phyloP scores from a whole-genome alignment of 2,888 invertebrate genomes.

The Rhogogaster chlorosoma region DNA sequence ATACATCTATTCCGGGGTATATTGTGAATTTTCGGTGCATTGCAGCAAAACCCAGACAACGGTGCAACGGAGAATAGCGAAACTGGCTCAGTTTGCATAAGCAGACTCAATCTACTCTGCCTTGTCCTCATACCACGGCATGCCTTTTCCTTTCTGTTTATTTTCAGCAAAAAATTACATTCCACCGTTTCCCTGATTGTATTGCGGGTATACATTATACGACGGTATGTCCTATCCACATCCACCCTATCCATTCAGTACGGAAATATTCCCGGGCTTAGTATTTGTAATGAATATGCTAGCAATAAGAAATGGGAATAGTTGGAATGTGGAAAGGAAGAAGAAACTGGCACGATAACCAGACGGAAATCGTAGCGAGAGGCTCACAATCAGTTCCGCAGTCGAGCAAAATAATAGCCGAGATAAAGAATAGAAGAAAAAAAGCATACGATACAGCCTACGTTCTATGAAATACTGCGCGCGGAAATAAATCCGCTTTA shows the following conservation, averaged over 20 bases:
- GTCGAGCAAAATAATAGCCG: neutral
- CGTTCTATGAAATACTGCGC: neutral
- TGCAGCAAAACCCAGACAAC: neutral
- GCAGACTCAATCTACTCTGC: slow-evolving; percentile 18
- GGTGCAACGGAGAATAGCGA: neutral
- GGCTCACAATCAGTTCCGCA: neutral
- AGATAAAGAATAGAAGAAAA: neutral
- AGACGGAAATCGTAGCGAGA: slow-evolving; percentile 39
- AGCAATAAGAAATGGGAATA: slow-evolving; percentile 10
- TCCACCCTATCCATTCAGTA: slow-evolving; percentile 8
- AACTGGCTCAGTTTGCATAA: slow-evolving; percentile 23
- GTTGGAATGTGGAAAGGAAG: neutral
- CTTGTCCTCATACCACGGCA: neutral
- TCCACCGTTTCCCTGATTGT: neutral
- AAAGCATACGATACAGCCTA: neutral
- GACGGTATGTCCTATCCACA: neutral
- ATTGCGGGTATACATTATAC: neutral
- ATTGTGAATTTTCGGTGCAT: slow-evolving; percentile 4
- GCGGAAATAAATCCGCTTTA: neutral
- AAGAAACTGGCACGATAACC: slow-evolving; percentile 33
- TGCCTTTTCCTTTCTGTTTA: neutral
- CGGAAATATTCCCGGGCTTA: neutral
- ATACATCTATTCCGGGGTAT: neutral
- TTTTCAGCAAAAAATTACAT: neutral
- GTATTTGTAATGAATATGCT: slow-evolving; percentile 40